Evolutionary conservation across 2,888 invertebrate genomes (phyloP).

Genomic region (Tryphoninae sp.): DNA sequence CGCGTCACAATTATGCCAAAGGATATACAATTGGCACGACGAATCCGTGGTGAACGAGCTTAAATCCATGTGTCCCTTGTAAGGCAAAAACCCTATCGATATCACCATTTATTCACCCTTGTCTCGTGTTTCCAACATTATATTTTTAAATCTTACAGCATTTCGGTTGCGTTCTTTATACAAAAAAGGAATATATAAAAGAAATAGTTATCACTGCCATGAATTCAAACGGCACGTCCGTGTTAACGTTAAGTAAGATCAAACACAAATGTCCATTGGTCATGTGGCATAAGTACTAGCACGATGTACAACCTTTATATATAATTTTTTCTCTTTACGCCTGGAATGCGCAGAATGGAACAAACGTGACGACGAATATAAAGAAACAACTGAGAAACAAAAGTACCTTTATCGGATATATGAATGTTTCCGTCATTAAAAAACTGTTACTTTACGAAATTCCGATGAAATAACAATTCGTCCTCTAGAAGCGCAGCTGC

Average conservation of each 20-base stretch:
- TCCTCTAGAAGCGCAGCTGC: neutral
- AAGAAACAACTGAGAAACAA: conserved; percentile 5
- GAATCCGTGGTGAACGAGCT: conserved; percentile 97
- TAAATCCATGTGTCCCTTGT: conserved; percentile 81
- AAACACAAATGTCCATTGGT: conserved; percentile 5
- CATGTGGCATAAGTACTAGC: conserved; percentile 14
- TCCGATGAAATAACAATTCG: conserved; percentile 35
- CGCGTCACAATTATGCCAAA: conserved; percentile 99
- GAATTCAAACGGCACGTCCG: conserved; percentile 64
- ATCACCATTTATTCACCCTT: conserved; percentile 66
- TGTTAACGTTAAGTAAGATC: conserved; percentile 19
- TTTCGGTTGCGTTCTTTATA: conserved; percentile 68
- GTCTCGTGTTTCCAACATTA: conserved; percentile 69
- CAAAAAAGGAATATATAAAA: conserved; percentile 66
- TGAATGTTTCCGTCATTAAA: neutral
- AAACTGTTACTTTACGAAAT: conserved; percentile 40
- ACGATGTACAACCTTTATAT: conserved; percentile 17
- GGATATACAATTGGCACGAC: conserved; percentile 97
- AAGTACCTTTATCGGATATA: too few species aligned
- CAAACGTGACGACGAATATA: neutral
- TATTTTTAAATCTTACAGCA: conserved; percentile 60
- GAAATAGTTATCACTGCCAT: conserved; percentile 76
- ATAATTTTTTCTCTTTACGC: conserved; percentile 2
- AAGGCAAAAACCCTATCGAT: conserved; percentile 38
- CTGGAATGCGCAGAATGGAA: neutral